Evolutionary conservation across 2,888 invertebrate species (phyloP).

Genomic region (Uropetala carovei): DNA sequence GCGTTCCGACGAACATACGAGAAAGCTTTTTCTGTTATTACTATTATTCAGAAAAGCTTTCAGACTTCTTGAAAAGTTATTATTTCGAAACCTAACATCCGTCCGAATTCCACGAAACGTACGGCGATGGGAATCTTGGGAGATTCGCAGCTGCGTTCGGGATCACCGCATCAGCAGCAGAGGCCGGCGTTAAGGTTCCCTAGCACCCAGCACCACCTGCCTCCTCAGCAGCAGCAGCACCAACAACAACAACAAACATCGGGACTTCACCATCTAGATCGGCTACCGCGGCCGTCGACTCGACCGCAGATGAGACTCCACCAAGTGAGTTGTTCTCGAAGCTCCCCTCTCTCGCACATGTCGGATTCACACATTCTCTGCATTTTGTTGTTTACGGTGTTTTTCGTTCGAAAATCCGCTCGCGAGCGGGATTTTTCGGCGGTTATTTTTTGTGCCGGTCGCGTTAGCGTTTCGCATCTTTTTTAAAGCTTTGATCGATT

Average conservation of each 20-base stretch:
- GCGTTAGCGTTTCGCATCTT: too few relatives aligned
- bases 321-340: slow-evolving; percentile 28
- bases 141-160: slow-evolving; percentile 34
- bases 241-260: neutral
- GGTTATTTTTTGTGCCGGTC: neutral
- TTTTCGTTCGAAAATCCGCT: too few relatives aligned
- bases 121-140: slow-evolving; percentile 46
- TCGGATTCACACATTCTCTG: neutral
- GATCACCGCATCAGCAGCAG: slow-evolving; percentile 48
- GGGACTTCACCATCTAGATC: slow-evolving; percentile 29
- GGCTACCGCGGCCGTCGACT: slow-evolving; percentile 2
- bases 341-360: neutral
- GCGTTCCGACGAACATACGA: neutral
- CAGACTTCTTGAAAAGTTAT: neutral
- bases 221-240: neutral
- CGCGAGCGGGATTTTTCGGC: neutral
- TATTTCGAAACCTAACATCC: neutral
- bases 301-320: slow-evolving; percentile 57
- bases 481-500: too few relatives aligned
- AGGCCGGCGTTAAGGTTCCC: slow-evolving; percentile 21
- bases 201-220: neutral
- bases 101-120: neutral
- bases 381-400: neutral
- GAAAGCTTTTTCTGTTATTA: too few relatives aligned
- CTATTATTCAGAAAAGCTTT: neutral